Evolutionary conservation across 1,140 invertebrate genomes (phyloP), one percentile per base, ranked within the genome.

Genomic region (Lethrus apterus): DNA sequence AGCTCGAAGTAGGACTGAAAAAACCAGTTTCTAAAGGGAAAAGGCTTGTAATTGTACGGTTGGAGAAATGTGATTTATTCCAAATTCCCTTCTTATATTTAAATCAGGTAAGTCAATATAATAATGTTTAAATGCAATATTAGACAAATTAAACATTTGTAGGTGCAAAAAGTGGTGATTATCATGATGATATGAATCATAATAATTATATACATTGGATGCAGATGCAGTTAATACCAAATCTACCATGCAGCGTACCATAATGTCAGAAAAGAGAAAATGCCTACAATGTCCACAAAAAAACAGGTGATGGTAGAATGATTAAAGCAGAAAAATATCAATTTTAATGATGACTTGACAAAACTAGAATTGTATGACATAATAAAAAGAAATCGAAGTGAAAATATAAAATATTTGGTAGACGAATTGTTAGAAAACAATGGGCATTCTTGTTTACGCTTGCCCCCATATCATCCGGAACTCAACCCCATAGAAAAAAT

Each of bases 211-310:
- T 26, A 13, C 20, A 15, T 9, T 60, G 56, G 55, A 13, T 57
- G 2, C 17, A 40, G 8, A 47, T 21, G 13, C 23, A 56, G 33
- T 14, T 62, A 8, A 40, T 64, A 29, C 62, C 63, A 9, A 67
- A 66, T 33, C 24, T 69, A 10, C 56, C 53, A 68, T 50, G 67
- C 62, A 8, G 46, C 63, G 0, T 69, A 69, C 44, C 63, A 67
- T 46, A 57, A 51, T 38, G 51, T 50, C n/a, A 15, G 15, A 18
- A 52, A 61, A 49, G 15, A 21, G 15, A 46, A n/a, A n/a, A n/a
- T n/a, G n/a, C 29, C 48, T 14, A 57, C 13, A 51, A 38, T n/a
- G n/a, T n/a, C n/a, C n/a, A n/a, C n/a, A n/a, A n/a, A n/a, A 29
- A 63, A 63, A 55, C 15, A 23, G 10, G 48, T 59, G 9, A 66